Percentiles rank a stretch among this genome's conserved stretches.
phyloP scores from a whole-genome alignment of 2,888 invertebrate genomes.

The Dryomyza anilis region DNA sequence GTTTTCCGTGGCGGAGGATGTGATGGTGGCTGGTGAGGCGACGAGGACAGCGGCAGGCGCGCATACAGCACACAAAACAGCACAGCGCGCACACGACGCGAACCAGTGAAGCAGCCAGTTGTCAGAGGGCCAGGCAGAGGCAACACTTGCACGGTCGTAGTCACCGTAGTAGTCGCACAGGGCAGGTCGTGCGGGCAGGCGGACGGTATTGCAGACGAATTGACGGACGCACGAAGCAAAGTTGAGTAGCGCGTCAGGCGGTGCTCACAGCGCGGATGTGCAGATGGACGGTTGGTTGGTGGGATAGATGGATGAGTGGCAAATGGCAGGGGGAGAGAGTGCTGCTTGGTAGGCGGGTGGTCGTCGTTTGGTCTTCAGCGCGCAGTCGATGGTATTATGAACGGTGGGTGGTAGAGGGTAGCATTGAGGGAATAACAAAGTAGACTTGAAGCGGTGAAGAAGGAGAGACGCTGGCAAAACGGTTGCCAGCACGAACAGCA shows the following conservation, averaged over 20 bases:
- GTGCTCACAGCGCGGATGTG: constrained; percentile 7
- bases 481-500: constrained; percentile 2
- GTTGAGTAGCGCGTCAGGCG: background rate
- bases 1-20: background rate
- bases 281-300: background rate
- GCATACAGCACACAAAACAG: constrained; percentile 7
- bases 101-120: background rate
- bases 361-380: background rate
- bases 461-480: background rate
- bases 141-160: background rate
- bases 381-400: background rate
- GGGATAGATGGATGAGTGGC: background rate
- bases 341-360: background rate
- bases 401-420: background rate
- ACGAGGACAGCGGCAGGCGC: constrained; percentile 1
- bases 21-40: background rate
- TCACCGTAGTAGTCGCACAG: background rate
- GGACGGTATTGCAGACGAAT: background rate
- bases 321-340: background rate
- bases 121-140: background rate
- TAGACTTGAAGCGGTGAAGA: background rate
- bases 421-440: too few species aligned
- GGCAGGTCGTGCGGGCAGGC: background rate
- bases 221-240: background rate
- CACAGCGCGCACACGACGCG: background rate